phyloP scores from a whole-genome alignment of 2,888 invertebrate species.

The Bugulina stolonifera region DNA sequence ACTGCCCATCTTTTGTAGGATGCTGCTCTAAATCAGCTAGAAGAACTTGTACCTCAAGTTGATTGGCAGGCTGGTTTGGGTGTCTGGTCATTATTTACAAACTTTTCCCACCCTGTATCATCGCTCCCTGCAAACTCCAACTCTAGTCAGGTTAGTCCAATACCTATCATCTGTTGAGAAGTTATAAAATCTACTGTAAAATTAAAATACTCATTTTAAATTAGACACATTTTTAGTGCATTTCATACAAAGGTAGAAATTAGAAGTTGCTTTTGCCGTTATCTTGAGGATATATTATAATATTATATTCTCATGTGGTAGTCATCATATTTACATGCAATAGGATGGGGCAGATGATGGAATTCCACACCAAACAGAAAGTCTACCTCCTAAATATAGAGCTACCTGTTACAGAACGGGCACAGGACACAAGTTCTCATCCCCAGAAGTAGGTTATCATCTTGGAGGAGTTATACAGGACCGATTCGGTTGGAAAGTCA shows the following conservation, averaged over 20 bases:
- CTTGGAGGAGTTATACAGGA: conserved; percentile 60
- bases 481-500: conserved; percentile 60
- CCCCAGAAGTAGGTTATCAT: conserved; percentile 57
- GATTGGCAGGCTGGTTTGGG: conserved; percentile 50
- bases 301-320: too few species aligned
- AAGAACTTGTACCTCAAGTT: conserved; percentile 38
- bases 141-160: not conserved
- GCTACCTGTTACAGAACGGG: conserved; percentile 59
- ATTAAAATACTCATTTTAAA: too few species aligned
- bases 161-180: too few species aligned
- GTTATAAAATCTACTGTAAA: too few species aligned
- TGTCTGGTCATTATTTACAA: conserved; percentile 46
- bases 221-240: too few species aligned
- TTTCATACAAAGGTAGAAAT: too few species aligned
- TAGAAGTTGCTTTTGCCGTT: too few species aligned
- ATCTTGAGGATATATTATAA: too few species aligned
- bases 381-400: conserved; percentile 54
- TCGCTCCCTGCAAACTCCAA: conserved; percentile 32
- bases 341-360: not conserved
- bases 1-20: too few species aligned
- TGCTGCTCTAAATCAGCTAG: conserved; percentile 40
- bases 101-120: conserved; percentile 37
- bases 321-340: too few species aligned
- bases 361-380: conserved; percentile 33
- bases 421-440: conserved; percentile 58